Evolutionary conservation across 2,797 vertebrate species (phyloP).

Genomic region (Hemibagrus guttatus): DNA sequence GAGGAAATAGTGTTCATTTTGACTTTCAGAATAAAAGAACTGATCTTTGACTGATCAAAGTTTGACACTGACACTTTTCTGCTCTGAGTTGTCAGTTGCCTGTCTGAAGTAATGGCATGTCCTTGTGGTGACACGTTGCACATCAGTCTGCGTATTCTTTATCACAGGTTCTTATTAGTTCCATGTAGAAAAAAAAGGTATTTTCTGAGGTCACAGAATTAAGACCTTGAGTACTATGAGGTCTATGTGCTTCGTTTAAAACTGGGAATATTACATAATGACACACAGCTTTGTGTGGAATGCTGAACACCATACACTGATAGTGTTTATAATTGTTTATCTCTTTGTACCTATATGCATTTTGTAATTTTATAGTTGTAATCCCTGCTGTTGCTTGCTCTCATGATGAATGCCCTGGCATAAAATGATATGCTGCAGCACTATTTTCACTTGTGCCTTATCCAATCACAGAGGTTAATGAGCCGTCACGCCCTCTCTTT

Average conservation of each 20-base stretch:
- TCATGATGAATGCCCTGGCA: conserved; percentile 28
- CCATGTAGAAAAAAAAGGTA: background rate
- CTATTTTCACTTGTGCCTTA: conserved; percentile 48
- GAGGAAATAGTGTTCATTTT: conserved; percentile 14
- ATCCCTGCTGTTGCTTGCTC: conserved; percentile 33
- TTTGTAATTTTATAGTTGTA: conserved; percentile 34
- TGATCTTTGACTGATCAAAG: conserved; percentile 25
- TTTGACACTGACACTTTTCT: background rate
- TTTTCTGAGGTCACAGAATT: background rate
- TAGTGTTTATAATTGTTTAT: background rate
- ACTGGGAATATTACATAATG: background rate
- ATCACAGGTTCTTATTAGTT: background rate
- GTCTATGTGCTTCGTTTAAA: background rate
- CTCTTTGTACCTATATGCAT: conserved; percentile 5
- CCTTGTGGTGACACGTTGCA: conserved; percentile 32
- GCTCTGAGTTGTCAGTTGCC: conserved; percentile 14
- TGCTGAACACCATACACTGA: too few species aligned
- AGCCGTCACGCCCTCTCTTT: conserved; percentile 47
- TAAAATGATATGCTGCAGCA: conserved; percentile 49
- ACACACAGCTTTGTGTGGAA: background rate
- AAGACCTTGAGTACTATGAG: background rate
- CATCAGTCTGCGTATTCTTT: conserved; percentile 33
- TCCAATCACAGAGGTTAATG: conserved; percentile 62
- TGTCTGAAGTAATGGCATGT: background rate
- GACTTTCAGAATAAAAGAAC: conserved; percentile 21